A percentile compares a stretch with the other conserved stretches of the same genome.
Evolutionary conservation across 2,888 invertebrate species (phyloP).

Genomic region (Drosophila nr. fundita): DNA sequence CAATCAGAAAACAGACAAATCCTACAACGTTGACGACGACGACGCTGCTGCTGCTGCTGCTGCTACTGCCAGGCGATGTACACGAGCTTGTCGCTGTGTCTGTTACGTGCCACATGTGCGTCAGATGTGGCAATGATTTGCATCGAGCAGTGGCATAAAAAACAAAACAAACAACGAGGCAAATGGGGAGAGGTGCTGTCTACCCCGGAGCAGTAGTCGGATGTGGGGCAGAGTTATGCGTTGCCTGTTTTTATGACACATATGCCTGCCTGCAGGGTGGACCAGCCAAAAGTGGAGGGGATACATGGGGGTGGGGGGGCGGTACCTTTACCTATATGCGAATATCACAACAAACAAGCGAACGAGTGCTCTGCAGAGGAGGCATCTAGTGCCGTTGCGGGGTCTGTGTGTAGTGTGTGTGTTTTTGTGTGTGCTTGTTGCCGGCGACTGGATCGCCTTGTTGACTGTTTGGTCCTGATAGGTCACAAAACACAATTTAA

Average conservation of each 20-base stretch:
- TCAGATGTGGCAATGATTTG: constrained; percentile 79
- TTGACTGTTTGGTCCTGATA: constrained; percentile 72
- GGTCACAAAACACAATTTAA: constrained; percentile 76
- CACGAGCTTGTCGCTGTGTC: constrained; percentile 72
- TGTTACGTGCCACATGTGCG: constrained; percentile 80
- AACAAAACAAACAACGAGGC: constrained; percentile 57
- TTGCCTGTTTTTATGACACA: constrained; percentile 76
- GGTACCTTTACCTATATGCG: constrained; percentile 46
- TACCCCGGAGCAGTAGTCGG: neutral
- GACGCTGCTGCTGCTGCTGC: neutral
- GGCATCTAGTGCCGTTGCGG: neutral
- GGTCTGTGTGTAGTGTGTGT: neutral
- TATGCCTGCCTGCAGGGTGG: constrained; percentile 44
- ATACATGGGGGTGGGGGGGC: neutral
- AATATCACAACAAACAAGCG: constrained; percentile 50
- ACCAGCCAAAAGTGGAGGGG: neutral
- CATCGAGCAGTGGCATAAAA: constrained; percentile 81
- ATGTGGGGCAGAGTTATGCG: constrained; percentile 68
- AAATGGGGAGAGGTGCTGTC: constrained; percentile 10
- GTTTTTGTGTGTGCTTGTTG: neutral
- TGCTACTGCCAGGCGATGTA: constrained; percentile 31
- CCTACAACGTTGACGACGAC: constrained; percentile 52
- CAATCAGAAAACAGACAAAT: constrained; percentile 77
- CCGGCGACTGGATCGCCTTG: constrained; percentile 43
- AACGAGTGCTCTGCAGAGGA: neutral